Base-by-base conservation (phyloP, 2,113 vertebrate genomes). In the Chaetura pelagica region DNA sequence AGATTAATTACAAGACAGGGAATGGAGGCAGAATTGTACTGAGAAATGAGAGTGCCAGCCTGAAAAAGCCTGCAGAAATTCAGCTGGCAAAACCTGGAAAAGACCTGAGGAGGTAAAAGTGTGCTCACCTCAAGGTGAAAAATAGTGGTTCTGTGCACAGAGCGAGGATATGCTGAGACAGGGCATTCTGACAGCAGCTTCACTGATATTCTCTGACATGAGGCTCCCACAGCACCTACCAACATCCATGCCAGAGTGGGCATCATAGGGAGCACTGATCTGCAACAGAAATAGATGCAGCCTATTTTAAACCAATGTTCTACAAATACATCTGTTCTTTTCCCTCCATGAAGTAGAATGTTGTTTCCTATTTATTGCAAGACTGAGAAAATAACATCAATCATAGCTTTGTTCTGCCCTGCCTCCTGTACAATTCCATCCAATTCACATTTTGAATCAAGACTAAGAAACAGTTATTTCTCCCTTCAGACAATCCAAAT, bases 331-430 rank as follows among this genome's bases (percentile, higher is more conserved):
- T 42, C 21, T 49, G 62, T 91, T 72, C 42, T 91, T 94, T 67
- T 71, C 46, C 52, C 15, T 64, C 49, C 66, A 16, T 74, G 73
- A 96, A 89, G 22, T 35, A 89, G 27, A 34, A 74, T 91, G 49
- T 66, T 93, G 40, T 84, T 94, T 72, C 84, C 64, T n/a, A 88
- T 88, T 96, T 95, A 91, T 86, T 71, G 42, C 34, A 66, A 34
- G 48, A 64, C 2, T 20, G 40, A 80, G 46, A 93, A 92, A 75
- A 86, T n/a, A 87, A 17, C 42, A 38, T n/a, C 11, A 23, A 26
- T 72, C n/a, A 89, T 79, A 19, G 35, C 26, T 96, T 88, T 96
- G 32, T 91, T 93, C 79, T 72, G 6, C n/a, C 24, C 12, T 71
- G 34, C 12, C 22, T 76, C 44, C 23, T 20, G 13, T 49, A 42